These are phyloP conservation scores for Idaea biselata DNA, from an alignment of 2,888 invertebrate genomes.

Conservation along the genomic window DNA sequence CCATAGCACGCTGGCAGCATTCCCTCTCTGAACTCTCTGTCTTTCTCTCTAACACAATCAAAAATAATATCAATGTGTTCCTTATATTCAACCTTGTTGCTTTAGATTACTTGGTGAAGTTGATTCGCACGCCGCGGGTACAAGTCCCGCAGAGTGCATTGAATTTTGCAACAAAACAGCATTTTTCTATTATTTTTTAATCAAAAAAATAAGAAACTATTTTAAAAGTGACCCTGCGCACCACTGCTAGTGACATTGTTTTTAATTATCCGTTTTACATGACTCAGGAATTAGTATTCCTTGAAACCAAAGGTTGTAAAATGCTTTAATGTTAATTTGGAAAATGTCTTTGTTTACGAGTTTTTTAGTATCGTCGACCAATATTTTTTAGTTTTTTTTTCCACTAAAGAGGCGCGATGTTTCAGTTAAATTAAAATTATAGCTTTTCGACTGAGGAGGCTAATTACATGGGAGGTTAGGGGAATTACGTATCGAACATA, in stretches of 20 bases:
- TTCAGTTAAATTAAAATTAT: neutral
- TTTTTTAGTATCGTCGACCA: neutral
- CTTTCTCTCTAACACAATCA: no score
- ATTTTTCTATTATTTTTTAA: no score
- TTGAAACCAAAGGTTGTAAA: constrained; percentile 49
- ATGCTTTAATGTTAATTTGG: constrained; percentile 39
- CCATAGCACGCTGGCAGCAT: no score
- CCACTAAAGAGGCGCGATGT: neutral
- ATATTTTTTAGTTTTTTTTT: neutral
- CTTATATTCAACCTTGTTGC: no score
- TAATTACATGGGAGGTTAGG: neutral
- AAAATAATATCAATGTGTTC: no score
- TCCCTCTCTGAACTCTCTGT: no score
- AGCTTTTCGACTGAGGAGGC: neutral
- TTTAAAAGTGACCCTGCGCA: neutral
- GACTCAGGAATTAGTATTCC: constrained; percentile 62
- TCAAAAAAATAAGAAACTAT: no score
- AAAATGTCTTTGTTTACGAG: constrained; percentile 36
- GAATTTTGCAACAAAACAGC: no score
- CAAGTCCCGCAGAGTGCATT: no score
- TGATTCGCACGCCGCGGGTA: no score
- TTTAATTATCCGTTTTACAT: constrained; percentile 62
- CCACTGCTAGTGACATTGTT: constrained; percentile 18
- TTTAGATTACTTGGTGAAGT: no score
- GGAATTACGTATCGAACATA: no score